phyloP scores from a whole-genome alignment of 2,888 invertebrate genomes.

The Imbricaverruca yamaguchii region DNA sequence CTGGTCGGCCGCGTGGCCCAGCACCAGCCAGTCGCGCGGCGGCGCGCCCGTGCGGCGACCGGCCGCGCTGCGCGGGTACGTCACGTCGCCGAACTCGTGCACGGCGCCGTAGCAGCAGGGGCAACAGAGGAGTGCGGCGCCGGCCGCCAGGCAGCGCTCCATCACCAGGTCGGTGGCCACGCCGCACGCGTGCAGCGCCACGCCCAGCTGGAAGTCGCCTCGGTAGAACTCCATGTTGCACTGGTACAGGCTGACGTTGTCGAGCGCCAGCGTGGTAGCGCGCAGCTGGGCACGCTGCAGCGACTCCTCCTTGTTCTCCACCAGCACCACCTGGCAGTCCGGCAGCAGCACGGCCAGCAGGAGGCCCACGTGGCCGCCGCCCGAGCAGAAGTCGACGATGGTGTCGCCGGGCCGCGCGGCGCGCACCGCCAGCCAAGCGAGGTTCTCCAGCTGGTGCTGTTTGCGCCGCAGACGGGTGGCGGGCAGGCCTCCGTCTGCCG shows the following conservation, averaged over 20 bases:
- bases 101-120: slow-evolving; percentile 93
- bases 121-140: slow-evolving; percentile 77
- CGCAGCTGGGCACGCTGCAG: slow-evolving; percentile 63
- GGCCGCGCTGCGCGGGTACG: slow-evolving; percentile 66
- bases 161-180: slow-evolving; percentile 88
- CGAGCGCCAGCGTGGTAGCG: slow-evolving; percentile 55
- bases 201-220: slow-evolving; percentile 69
- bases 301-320: slow-evolving; percentile 89
- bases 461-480: slow-evolving; percentile 63
- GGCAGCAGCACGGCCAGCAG: slow-evolving; percentile 71
- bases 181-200: slow-evolving; percentile 88
- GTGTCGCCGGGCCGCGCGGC: slow-evolving; percentile 58
- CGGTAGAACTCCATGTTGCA: slow-evolving; percentile 85
- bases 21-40: slow-evolving; percentile 59
- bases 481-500: slow-evolving; percentile 71
- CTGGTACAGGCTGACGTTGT: slow-evolving; percentile 69
- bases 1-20: slow-evolving; percentile 88
- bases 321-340: slow-evolving; percentile 63
- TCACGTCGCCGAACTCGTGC: slow-evolving; percentile 66
- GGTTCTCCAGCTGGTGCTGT: slow-evolving; percentile 76
- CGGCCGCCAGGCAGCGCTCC: slow-evolving; percentile 64
- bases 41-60: slow-evolving; percentile 36
- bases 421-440: slow-evolving; percentile 65
- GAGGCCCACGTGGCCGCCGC: slow-evolving; percentile 87
- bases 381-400: slow-evolving; percentile 91